These are phyloP conservation scores for Sinodicranocentrus sp. DNA, from an alignment of 2,888 invertebrate species.

Conservation along the genomic window DNA sequence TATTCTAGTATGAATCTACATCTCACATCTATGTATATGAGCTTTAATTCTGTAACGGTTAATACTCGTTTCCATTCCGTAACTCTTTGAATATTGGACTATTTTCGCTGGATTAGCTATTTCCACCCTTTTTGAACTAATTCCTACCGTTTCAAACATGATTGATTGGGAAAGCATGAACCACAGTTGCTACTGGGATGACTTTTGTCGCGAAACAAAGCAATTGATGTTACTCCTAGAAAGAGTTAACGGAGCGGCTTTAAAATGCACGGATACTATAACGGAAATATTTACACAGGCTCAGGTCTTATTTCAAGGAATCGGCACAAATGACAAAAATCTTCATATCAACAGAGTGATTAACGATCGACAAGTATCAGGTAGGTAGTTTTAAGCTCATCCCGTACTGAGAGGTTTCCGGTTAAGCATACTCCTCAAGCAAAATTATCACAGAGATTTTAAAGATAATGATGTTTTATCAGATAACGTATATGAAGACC, in stretches of 20 bases:
- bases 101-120: slow-evolving; percentile 27
- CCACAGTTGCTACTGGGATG: slow-evolving; percentile 65
- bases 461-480: no score
- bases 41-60: background rate
- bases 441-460: no score
- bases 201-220: slow-evolving; percentile 63
- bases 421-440: no score
- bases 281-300: slow-evolving; percentile 36
- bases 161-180: slow-evolving; percentile 64
- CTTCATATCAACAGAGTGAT: background rate
- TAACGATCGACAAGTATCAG: slow-evolving; percentile 16
- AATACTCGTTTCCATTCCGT: no score
- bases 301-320: slow-evolving; percentile 15
- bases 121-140: slow-evolving; percentile 49
- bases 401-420: no score
- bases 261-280: slow-evolving; percentile 48
- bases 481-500: slow-evolving; percentile 35
- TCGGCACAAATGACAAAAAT: background rate
- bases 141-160: slow-evolving; percentile 47
- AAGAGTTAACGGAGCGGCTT: slow-evolving; percentile 36
- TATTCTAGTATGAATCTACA: slow-evolving; percentile 43
- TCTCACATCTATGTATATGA: background rate
- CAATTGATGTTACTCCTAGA: slow-evolving; percentile 34
- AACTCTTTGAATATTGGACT: no score
- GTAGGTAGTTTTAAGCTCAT: slow-evolving; percentile 10